phyloP scores from a whole-genome alignment of 2,113 vertebrate species.

The Poecilia latipinna region DNA sequence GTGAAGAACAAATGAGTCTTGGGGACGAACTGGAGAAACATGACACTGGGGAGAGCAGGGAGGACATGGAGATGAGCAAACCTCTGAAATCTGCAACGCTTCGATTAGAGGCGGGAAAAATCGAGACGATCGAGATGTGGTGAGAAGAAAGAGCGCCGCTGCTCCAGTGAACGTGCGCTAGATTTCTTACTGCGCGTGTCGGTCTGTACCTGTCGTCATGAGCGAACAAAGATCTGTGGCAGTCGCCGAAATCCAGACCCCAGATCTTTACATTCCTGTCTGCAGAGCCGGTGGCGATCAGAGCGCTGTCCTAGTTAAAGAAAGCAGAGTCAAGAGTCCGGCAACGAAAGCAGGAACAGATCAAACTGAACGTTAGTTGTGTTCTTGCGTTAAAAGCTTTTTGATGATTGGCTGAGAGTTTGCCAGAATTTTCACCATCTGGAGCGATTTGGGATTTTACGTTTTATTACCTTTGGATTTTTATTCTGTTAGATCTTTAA shows the following conservation, averaged over 20 bases:
- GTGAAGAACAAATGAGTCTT: conserved; percentile 99
- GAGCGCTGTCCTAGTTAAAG: conserved; percentile 83
- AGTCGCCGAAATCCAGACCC: conserved; percentile 98
- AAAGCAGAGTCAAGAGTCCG: not conserved
- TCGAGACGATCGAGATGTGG: too few species aligned
- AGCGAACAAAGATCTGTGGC: conserved; percentile 95
- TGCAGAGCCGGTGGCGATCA: conserved; percentile 94
- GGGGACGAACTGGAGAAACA: conserved; percentile 94
- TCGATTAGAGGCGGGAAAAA: not conserved
- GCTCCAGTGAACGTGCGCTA: not conserved
- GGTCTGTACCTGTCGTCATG: conserved; percentile 92
- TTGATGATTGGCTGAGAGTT: too few species aligned
- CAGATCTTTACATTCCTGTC: conserved; percentile 97
- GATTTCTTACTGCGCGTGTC: not conserved
- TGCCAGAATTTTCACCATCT: too few species aligned
- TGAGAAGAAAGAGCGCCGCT: not conserved
- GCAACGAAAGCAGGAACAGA: not conserved
- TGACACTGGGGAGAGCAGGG: conserved; percentile 83
- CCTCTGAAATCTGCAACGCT: too few species aligned
- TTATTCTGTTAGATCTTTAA: too few species aligned
- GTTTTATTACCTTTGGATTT: too few species aligned
- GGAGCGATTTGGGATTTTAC: too few species aligned
- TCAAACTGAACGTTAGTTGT: not conserved
- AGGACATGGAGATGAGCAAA: not conserved
- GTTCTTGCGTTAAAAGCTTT: not conserved